Evolutionary conservation across 2,113 vertebrate species (phyloP), one percentile per base, ranked within the genome.

Genomic region (Phyllopteryx taeniolatus): DNA sequence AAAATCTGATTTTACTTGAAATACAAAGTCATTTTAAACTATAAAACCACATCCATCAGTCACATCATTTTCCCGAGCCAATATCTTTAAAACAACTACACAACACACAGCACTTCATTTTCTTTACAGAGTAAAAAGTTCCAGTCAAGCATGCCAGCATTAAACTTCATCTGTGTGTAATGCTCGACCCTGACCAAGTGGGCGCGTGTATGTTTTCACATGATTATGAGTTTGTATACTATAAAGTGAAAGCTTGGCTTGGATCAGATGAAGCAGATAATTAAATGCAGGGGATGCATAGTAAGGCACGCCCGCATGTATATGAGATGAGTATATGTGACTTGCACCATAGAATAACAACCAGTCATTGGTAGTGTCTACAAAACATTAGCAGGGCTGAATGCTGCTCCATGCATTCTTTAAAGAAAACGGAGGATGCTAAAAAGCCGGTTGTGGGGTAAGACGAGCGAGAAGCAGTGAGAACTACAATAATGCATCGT

Each of bases 401-500:
- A 66, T 47, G 43, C 44, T 27, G n/a, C 44, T 66, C n/a, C 12
- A 31, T 47, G 64, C 19, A 42, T 67, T 44, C 68, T 74, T 35
- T 35, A 15, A 70, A 53, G 31, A 68, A 75, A 76, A 47, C 4
- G 10, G 67, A 57, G 54, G 39, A 69, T 73, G 59, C 49, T 43
- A 78, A 79, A 35, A 31, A 60, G 9, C 57, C 22, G 22, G 64
- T 27, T 1, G 13, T 15, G 31, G n/a, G 53, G 61, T 22, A 14
- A 35, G 35, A 63, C n/a, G 27, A 70, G 22, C 49, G 46, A 74
- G 35, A 60, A 61, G 56, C 51, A 47, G n/a, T 20, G 49, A 70
- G 57, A 67, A 71, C 60, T 79, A 78, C 69, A 27, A 46, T 66
- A 43, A 64, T 33, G 31, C 77, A 79, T 74, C 70, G 78, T 72